These are phyloP conservation scores for Glaucidium brasilianum DNA, from an alignment of 2,113 vertebrate genomes.

Conservation along the genomic window DNA sequence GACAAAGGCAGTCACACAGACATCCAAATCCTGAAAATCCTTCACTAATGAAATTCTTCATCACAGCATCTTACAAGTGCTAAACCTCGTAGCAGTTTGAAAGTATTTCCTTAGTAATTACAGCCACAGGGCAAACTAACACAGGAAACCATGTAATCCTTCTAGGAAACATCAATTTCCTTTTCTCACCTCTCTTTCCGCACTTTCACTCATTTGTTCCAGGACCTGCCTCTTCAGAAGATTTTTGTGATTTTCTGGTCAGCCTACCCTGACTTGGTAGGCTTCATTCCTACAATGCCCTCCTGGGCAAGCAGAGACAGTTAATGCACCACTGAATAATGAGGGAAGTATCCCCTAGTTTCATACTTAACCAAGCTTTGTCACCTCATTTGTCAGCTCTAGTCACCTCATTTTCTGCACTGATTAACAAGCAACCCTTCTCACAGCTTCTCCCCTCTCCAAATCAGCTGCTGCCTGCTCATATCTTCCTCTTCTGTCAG, in stretches of 20 bases:
- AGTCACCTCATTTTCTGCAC: not conserved
- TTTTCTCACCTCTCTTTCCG: not conserved
- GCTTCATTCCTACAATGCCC: not conserved
- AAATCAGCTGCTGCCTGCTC: not conserved
- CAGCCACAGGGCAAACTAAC: not conserved
- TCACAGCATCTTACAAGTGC: not conserved
- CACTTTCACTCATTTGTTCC: not conserved
- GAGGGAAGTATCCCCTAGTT: not conserved
- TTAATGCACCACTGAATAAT: not conserved
- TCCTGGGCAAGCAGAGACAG: not conserved
- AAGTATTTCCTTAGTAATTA: not conserved
- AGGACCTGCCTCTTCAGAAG: not conserved
- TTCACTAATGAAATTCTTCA: not conserved
- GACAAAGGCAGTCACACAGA: not conserved
- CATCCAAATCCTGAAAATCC: not conserved
- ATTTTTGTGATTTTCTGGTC: not conserved
- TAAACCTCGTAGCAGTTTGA: fast-evolving
- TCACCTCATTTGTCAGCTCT: not conserved
- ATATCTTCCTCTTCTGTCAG: not conserved
- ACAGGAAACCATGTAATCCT: not conserved
- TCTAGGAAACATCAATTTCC: not conserved
- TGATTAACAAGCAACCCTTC: not conserved
- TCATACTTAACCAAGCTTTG: not conserved
- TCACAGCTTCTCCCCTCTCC: not conserved
- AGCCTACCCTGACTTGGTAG: not conserved